Percentiles rank a stretch among this genome's conserved stretches.
Evolutionary conservation across 2,113 vertebrate genomes (phyloP).

Genomic region (Equus przewalskii): DNA sequence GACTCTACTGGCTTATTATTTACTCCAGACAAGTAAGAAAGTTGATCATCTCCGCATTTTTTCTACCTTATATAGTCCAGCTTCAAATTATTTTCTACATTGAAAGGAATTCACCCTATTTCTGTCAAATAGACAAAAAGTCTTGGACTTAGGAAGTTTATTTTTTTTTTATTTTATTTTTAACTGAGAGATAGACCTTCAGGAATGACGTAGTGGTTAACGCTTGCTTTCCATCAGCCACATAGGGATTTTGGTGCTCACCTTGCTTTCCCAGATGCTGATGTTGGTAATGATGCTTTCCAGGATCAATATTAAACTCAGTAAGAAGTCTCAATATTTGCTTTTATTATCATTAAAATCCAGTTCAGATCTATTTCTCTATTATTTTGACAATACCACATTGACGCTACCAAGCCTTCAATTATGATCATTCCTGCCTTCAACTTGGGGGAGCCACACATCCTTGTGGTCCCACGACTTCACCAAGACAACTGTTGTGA

Average conservation of each 20-base stretch:
- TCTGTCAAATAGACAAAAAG: background rate
- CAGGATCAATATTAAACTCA: background rate
- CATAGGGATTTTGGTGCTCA: background rate
- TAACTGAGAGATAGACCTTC: background rate
- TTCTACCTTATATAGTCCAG: background rate
- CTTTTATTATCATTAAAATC: constrained; percentile 51
- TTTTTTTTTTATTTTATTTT: background rate
- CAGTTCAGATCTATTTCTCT: constrained; percentile 88
- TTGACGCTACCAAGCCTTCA: constrained; percentile 75
- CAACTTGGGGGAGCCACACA: constrained; percentile 37
- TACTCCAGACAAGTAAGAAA: background rate
- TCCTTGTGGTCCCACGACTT: background rate
- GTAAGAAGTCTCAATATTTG: background rate
- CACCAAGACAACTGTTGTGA: constrained; percentile 61
- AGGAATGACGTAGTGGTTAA: background rate
- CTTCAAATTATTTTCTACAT: background rate
- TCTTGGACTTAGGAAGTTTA: background rate
- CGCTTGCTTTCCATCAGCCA: background rate
- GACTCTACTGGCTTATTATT: background rate
- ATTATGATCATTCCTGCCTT: background rate
- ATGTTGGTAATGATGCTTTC: background rate
- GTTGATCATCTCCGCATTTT: background rate
- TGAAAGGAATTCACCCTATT: background rate
- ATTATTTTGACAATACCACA: constrained; percentile 71
- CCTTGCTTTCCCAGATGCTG: background rate